Evolutionary conservation across 2,888 invertebrate species (phyloP), one percentile per base, ranked within the genome.

Genomic region (Ypsolopha sequella): DNA sequence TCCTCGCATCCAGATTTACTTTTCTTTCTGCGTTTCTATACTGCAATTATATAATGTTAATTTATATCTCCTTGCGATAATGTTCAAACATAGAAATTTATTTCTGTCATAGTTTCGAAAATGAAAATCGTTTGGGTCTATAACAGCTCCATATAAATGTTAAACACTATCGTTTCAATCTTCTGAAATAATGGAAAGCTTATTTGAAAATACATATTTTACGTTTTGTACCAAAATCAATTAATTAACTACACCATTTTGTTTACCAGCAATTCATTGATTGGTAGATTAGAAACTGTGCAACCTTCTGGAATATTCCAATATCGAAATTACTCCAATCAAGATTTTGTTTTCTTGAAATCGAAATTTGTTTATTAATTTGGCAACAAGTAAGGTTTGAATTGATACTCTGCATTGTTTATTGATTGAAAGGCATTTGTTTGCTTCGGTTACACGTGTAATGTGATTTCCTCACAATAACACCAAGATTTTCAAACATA

Each of bases 161-260:
- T 24, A 2, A 24, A 24, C 4, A 24, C 24, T 3, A 24, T 58
- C 57, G 59, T 52, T 49, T 53, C 53, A 60, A 58, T 58, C 63
- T 62, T 61, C 59, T 66, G 24, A 24, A 66, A 66, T 69, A 63
- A 66, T 62, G 56, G 63, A 62, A 63, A 62, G 58, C 64, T 63
- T 62, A 66, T 62, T 62, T 58, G 57, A 66, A 68, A 71, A 68
- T 68, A 63, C 24, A 24, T 54, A 56, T 61, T 57, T 59, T 54
- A 52, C 55, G 56, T 47, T 47, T 36, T 36, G 36, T 45, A 7
- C 3, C 33, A 9, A 47, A 47, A 59, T 61, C 59, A 59, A 60
- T 64, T 66, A 66, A 72, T 71, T 67, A 65, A 66, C 13, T 36
- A n/a, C n/a, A 36, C 36, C 11, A 47, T 47, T 46, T 34, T 10